Evolutionary conservation across 1,140 invertebrate species (phyloP).

Genomic region (Bactericera cockerelli): DNA sequence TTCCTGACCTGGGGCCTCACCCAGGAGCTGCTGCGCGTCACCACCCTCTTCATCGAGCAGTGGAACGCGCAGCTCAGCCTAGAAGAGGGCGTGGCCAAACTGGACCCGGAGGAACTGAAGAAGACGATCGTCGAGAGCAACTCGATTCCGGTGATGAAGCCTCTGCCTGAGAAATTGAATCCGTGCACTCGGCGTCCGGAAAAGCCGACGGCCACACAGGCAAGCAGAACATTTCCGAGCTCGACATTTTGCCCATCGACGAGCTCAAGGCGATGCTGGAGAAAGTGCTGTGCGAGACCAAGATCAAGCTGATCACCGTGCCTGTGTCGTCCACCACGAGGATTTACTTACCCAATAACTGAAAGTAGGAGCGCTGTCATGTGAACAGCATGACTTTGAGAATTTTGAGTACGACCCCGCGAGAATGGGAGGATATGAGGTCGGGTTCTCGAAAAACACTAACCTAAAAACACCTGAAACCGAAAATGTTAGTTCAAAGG

Average conservation of each 20-base stretch:
- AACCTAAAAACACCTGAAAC: too few species aligned
- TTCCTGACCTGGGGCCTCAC: background rate
- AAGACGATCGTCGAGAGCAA: background rate
- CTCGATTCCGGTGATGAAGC: background rate
- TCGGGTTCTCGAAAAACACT: too few species aligned
- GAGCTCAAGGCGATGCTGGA: background rate
- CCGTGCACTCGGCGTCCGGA: background rate
- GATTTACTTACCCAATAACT: constrained; percentile 2
- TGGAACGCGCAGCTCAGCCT: background rate
- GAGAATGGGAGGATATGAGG: too few species aligned
- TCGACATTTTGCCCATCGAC: background rate
- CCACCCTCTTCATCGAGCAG: background rate
- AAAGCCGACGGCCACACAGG: background rate
- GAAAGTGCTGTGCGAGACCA: background rate
- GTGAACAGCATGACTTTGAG: too few species aligned
- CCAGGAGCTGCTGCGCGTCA: background rate
- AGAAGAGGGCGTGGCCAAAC: background rate
- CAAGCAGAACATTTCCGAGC: background rate
- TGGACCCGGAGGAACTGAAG: background rate
- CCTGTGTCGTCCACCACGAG: background rate
- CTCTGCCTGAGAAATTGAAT: background rate
- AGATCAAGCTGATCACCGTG: background rate
- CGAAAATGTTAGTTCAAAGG: too few species aligned
- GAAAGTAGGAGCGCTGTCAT: too few species aligned
- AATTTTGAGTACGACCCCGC: too few species aligned